A percentile compares a stretch with the other conserved stretches of the same genome.
Conservation (phyloP, 2,797 vertebrate species). For the Schizothorax lantsangensis region DNA sequence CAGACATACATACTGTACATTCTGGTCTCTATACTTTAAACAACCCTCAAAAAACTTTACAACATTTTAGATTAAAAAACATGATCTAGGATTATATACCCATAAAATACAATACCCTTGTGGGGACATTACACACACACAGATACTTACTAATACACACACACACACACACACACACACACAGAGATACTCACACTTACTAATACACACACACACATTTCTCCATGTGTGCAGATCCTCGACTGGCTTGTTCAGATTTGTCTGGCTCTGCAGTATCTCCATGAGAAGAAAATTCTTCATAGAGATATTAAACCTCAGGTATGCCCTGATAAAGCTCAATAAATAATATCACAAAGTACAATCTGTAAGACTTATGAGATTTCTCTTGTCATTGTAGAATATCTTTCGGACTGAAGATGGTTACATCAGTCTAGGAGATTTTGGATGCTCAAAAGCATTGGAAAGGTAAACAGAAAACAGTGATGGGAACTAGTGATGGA, state of each 20-base stretch:
- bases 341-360: neutral
- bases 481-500: neutral
- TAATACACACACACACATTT: neutral
- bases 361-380: neutral
- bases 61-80: neutral
- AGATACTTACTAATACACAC: no score
- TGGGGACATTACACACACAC: neutral
- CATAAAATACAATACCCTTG: neutral
- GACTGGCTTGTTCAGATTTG: constrained; percentile 32
- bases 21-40: neutral
- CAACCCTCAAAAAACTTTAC: neutral
- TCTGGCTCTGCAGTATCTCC: constrained; percentile 24
- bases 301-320: constrained; percentile 29
- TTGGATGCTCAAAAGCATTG: constrained; percentile 3
- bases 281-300: neutral
- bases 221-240: neutral
- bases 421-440: constrained; percentile 9
- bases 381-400: neutral
- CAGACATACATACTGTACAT: neutral
- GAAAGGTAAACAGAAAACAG: neutral
- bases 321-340: neutral
- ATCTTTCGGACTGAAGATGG: constrained; percentile 16
- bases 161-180: neutral
- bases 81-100: neutral
- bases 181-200: no score